These are phyloP conservation scores for Gobionotothen gibberifrons DNA, from an alignment of 2,797 vertebrate genomes.

Conservation along the genomic window DNA sequence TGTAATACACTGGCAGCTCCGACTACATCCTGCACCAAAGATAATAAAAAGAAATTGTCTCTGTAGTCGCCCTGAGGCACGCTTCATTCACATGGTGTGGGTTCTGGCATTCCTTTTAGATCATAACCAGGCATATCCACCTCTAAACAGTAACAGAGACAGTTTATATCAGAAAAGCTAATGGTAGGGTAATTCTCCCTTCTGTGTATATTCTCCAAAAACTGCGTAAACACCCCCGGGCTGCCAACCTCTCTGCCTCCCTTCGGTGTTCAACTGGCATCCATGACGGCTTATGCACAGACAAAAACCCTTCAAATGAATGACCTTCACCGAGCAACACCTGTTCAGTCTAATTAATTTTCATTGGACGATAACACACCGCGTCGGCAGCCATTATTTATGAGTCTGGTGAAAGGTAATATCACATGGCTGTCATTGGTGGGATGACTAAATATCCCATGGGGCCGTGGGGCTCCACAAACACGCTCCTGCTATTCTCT, in stretches of 20 bases:
- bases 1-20: constrained; percentile 34
- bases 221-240: constrained; percentile 27
- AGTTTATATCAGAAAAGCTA: constrained; percentile 35
- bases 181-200: constrained; percentile 30
- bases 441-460: constrained; percentile 67
- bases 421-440: constrained; percentile 66
- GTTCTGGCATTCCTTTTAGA: constrained; percentile 59
- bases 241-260: constrained; percentile 47
- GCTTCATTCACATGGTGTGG: constrained; percentile 57
- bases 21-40: constrained; percentile 22
- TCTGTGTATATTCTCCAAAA: constrained; percentile 45
- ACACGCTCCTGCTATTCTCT: constrained; percentile 41
- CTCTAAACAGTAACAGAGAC: constrained; percentile 54
- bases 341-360: constrained; percentile 82
- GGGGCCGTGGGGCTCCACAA: constrained; percentile 39
- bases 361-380: constrained; percentile 73
- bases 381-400: constrained; percentile 71
- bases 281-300: constrained; percentile 47
- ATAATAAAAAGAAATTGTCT: constrained; percentile 31
- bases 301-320: constrained; percentile 72
- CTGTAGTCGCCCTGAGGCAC: constrained; percentile 46
- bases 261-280: constrained; percentile 43
- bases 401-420: constrained; percentile 64
- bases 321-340: constrained; percentile 78
- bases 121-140: constrained; percentile 38